Percentiles rank a stretch among this genome's conserved stretches.
phyloP scores from a whole-genome alignment of 1,140 invertebrate genomes.

The Drosophila elegans region DNA sequence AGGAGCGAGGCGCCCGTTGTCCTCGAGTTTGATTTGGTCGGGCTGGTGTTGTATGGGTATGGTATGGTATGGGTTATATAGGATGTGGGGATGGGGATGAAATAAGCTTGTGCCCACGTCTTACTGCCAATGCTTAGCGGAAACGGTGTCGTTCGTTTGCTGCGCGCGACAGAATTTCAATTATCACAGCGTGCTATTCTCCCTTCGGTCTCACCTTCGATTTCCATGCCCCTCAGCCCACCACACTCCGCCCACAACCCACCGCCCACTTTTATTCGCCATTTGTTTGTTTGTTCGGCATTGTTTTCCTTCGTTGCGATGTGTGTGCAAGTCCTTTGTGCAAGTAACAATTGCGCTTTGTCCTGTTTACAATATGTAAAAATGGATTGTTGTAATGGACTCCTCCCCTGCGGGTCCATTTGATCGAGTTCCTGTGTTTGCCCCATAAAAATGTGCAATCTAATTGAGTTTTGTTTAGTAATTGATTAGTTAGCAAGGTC shows the following conservation, averaged over 20 bases:
- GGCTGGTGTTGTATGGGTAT: constrained; percentile 1
- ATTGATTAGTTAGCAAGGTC: constrained; percentile 33
- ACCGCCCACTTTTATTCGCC: not conserved
- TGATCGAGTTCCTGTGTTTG: constrained; percentile 22
- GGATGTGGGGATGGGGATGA: constrained; percentile 7
- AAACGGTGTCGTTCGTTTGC: constrained; percentile 51
- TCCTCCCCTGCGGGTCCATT: constrained; percentile 46
- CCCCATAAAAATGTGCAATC: constrained; percentile 41
- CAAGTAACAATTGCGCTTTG: constrained; percentile 63
- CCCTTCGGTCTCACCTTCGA: not conserved
- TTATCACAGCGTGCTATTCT: constrained; percentile 44
- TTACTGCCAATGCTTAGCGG: constrained; percentile 68
- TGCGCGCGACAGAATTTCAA: constrained; percentile 67
- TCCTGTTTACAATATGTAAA: constrained; percentile 72
- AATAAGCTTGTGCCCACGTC: constrained; percentile 52
- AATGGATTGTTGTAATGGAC: constrained; percentile 52
- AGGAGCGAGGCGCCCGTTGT: constrained; percentile 31
- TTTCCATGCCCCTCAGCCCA: not conserved
- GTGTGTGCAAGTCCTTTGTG: constrained; percentile 51
- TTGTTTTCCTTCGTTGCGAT: constrained; percentile 41
- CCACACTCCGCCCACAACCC: too few species aligned
- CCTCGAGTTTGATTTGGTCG: constrained; percentile 65
- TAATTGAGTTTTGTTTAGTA: constrained; percentile 44
- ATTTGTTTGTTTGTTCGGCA: constrained; percentile 42
- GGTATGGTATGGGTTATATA: not conserved